phyloP scores from a whole-genome alignment of 2,797 vertebrate species.

The Melopsittacus undulatus region DNA sequence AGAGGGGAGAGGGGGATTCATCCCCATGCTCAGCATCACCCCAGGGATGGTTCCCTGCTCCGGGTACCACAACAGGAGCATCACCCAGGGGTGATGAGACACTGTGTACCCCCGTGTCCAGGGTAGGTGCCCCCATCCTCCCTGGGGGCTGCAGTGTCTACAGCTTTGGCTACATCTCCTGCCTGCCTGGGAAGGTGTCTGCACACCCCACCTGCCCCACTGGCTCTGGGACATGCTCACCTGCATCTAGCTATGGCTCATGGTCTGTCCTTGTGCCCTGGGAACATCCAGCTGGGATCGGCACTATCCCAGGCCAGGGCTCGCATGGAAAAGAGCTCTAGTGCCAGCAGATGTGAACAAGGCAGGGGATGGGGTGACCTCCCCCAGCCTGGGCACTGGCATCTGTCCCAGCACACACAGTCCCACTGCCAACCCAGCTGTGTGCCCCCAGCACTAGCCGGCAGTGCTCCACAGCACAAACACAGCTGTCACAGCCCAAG shows the following conservation, averaged over 20 bases:
- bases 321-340: constrained; percentile 72
- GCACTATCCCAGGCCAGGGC: constrained; percentile 66
- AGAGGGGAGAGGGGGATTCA: not conserved
- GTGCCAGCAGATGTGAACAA: constrained; percentile 72
- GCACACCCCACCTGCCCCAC: not conserved
- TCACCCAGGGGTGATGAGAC: not conserved
- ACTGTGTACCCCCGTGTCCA: accelerated
- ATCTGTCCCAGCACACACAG: not conserved
- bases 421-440: not conserved
- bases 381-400: no score
- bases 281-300: constrained; percentile 72
- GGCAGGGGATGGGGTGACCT: accelerated
- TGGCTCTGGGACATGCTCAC: not conserved
- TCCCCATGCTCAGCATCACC: accelerated
- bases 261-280: not conserved
- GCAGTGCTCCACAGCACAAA: not conserved
- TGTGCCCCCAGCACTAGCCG: not conserved
- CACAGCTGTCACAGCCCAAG: not conserved
- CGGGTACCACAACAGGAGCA: not conserved
- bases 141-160: accelerated
- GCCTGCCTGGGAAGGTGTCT: not conserved
- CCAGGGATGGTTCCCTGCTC: not conserved
- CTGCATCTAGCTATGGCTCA: accelerated
- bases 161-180: not conserved
- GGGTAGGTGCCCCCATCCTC: not conserved